A percentile compares a stretch with the other conserved stretches of the same genome.
These are phyloP conservation scores for Camponotus vicinus DNA, from an alignment of 1,140 invertebrate species.

Conservation along the genomic window DNA sequence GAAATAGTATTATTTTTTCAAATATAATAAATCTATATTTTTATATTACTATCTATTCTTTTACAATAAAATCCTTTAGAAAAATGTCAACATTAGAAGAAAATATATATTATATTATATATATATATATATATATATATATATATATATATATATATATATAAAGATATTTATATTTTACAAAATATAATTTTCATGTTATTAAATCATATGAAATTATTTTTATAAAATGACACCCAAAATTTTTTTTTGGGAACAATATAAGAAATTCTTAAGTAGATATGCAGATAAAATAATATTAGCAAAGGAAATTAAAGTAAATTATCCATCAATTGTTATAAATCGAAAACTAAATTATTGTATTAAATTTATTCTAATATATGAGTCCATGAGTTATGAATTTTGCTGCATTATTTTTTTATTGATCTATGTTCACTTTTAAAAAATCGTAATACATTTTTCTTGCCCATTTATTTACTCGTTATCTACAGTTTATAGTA, in stretches of 20 bases:
- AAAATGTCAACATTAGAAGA: constrained; percentile 24
- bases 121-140: not conserved
- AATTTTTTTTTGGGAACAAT: not conserved
- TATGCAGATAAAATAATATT: not conserved
- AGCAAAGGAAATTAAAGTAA: not conserved
- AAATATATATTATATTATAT: not conserved
- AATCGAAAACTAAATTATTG: not conserved
- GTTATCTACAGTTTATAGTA: not conserved
- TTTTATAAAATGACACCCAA: not conserved
- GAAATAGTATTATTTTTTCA: not conserved
- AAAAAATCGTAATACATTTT: not conserved
- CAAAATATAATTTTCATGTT: not conserved
- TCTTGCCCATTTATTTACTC: not conserved
- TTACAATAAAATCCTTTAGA: constrained; percentile 32
- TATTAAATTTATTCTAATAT: too few relatives aligned
- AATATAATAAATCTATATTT: not conserved
- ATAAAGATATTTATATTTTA: constrained; percentile 1
- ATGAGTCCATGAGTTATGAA: not conserved
- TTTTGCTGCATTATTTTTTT: not conserved
- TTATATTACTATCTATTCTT: not conserved
- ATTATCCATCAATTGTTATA: not conserved
- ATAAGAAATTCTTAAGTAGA: not conserved
- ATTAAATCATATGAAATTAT: not conserved
- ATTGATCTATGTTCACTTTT: not conserved
- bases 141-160: not conserved